Conservation (phyloP, 2,113 vertebrate genomes). For the Scopus umbretta region DNA sequence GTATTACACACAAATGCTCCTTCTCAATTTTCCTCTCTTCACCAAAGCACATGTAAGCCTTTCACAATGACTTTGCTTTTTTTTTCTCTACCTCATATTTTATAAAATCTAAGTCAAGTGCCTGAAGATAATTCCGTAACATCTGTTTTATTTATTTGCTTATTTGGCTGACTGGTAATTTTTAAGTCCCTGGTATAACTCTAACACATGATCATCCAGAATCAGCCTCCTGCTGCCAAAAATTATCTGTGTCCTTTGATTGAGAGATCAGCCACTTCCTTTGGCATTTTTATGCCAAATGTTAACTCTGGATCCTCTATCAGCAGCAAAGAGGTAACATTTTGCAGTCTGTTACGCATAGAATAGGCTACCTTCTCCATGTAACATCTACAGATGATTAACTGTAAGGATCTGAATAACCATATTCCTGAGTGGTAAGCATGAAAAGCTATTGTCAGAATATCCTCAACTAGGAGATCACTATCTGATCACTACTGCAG, state of each 20-base stretch:
- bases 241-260: background rate
- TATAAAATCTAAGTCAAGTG: background rate
- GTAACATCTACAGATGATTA: background rate
- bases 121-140: background rate
- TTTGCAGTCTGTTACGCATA: background rate
- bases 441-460: background rate
- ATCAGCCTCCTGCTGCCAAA: background rate
- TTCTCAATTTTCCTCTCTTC: background rate
- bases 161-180: background rate
- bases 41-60: background rate
- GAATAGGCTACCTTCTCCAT: background rate
- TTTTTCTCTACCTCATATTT: background rate
- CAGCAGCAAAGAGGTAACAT: background rate
- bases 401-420: background rate
- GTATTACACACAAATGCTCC: background rate
- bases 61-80: background rate
- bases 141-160: background rate
- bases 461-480: background rate
- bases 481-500: background rate
- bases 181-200: background rate
- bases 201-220: background rate
- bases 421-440: background rate
- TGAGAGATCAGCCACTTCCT: conserved; percentile 9
- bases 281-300: background rate
- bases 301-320: background rate